Evolutionary conservation across 2,113 vertebrate species (phyloP), one percentile per base, ranked within the genome.

Genomic region (Mormyrus lacerda): DNA sequence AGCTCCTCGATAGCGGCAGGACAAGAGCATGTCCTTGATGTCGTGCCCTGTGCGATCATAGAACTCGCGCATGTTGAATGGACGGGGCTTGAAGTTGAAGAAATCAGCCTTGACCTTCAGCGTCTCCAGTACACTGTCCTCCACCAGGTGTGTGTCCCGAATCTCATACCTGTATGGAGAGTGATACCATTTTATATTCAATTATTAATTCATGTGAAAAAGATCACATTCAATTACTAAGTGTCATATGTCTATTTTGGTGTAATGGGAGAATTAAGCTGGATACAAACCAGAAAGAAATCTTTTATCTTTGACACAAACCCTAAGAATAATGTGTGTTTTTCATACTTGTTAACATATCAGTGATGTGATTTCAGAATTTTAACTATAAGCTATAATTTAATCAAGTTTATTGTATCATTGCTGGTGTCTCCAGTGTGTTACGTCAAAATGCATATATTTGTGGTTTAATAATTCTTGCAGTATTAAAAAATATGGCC

Each of bases 41-140:
- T 99, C 98, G 0, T 99, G 98, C 4, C 98, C 98, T 0, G 98
- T 97, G 0, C 98, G 96, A 92, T 98, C 98, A 0, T 98, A 99
- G 91, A 99, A 99, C 89, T 99, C 98, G 0, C 96, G 92, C 98
- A 99, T 99, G 95, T 98, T 99, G 94, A 99, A 99, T 39, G 98
- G 98, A 24, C 97, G 96, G 51, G 98, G 98, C 88, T 99, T 99
- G 95, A 98, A 99, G 93, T 97, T 97, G 42, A 97, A 97, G 94
- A 99, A 99, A 93, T 99, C 98, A 0, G 98, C 97, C 94, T 98
- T 99, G 91, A 97, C 96, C 92, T 98, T 97, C 42, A 99, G 94
- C 91, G 96, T 96, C 93, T 99, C 98, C 94, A 99, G 94, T 88
- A 99, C 97, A 89, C 96, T 98, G 91, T 98, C 97, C 0, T 99